These are phyloP conservation scores for Camptogramma bilineatum DNA, from an alignment of 2,888 invertebrate species.

Conservation along the genomic window DNA sequence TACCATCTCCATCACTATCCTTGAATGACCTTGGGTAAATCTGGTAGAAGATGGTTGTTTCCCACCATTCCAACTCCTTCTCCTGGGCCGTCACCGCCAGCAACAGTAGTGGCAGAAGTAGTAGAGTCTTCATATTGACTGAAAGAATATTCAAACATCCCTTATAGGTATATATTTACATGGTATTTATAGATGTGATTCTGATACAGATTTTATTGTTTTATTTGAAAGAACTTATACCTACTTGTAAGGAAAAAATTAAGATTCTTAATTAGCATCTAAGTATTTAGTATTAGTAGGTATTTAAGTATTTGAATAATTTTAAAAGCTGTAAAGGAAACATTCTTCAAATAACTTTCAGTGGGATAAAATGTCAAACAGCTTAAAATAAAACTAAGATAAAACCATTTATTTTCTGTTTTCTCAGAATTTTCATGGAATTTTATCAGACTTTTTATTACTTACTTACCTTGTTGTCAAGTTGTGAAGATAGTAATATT, in stretches of 20 bases:
- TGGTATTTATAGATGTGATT: too few relatives aligned
- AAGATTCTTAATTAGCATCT: too few relatives aligned
- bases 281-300: too few relatives aligned
- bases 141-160: not conserved
- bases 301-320: not conserved
- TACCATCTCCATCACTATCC: slow-evolving; percentile 91
- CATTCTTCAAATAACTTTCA: not conserved
- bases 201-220: too few relatives aligned
- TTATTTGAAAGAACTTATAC: too few relatives aligned
- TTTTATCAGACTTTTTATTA: not conserved
- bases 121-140: slow-evolving; percentile 43
- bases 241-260: too few relatives aligned
- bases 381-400: not conserved
- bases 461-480: slow-evolving; percentile 31
- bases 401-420: not conserved
- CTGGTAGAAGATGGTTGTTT: slow-evolving; percentile 91
- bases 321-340: too few relatives aligned
- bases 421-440: not conserved
- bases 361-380: not conserved
- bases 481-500: slow-evolving; percentile 19
- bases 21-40: slow-evolving; percentile 92
- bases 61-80: slow-evolving; percentile 89
- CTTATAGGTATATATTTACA: too few relatives aligned
- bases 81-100: slow-evolving; percentile 51
- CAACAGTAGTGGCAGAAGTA: slow-evolving; percentile 57